Evolutionary conservation across 2,113 vertebrate genomes (phyloP).

Genomic region (Acanthochromis polyacanthus): DNA sequence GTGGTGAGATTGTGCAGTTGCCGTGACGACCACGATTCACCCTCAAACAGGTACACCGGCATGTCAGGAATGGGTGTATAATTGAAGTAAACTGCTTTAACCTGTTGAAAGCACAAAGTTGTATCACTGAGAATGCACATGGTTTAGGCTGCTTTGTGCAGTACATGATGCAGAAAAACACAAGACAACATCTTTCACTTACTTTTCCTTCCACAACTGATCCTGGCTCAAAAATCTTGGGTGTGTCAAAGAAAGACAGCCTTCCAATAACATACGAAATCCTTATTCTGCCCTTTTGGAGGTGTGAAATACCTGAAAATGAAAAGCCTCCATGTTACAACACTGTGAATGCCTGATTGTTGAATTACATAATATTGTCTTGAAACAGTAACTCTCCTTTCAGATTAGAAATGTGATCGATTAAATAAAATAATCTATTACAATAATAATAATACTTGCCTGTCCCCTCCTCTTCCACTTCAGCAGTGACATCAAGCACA

Average conservation of each 20-base stretch:
- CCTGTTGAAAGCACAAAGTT: not conserved
- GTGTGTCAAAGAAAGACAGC: conserved; percentile 69
- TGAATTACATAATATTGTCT: not conserved
- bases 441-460: conserved; percentile 44
- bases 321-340: conserved; percentile 4
- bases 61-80: not conserved
- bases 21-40: not conserved
- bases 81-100: conserved; percentile 22
- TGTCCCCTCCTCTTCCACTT: conserved; percentile 77
- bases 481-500: not conserved
- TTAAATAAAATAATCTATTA: too few relatives aligned
- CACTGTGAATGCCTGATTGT: not conserved
- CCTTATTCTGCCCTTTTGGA: rapidly evolving
- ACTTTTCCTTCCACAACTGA: conserved; percentile 75
- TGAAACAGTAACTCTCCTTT: not conserved
- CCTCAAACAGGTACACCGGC: not conserved
- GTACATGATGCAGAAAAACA: not conserved
- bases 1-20: conserved; percentile 75
- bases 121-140: not conserved
- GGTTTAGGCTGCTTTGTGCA: not conserved
- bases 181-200: not conserved
- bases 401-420: too few relatives aligned
- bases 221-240: conserved; percentile 64
- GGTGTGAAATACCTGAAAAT: conserved; percentile 31
- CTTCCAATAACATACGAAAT: conserved; percentile 73